Conservation (phyloP, 2,113 vertebrate species). For the Melanerpes formicivorus region DNA sequence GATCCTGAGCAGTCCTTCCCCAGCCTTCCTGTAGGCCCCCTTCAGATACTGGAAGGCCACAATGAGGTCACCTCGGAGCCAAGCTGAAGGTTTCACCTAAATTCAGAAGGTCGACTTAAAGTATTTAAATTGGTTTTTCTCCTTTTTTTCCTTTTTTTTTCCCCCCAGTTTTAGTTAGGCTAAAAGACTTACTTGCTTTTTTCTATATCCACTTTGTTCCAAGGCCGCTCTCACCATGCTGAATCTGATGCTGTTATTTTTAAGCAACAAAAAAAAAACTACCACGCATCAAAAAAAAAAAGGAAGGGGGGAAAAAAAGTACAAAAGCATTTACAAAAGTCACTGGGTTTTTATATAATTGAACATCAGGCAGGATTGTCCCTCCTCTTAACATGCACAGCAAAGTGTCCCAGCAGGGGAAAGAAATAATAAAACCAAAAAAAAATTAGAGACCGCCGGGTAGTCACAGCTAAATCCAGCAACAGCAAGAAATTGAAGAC, state of each 20-base stretch:
- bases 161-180: not conserved
- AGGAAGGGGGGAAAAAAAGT: not conserved
- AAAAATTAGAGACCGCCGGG: not conserved
- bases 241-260: not conserved
- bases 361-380: slow-evolving; percentile 17
- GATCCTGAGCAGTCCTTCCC: too few relatives aligned
- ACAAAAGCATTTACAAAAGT: not conserved
- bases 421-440: not conserved
- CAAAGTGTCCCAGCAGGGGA: not conserved
- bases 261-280: too few relatives aligned
- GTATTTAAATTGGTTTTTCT: not conserved
- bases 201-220: not conserved
- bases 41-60: too few relatives aligned
- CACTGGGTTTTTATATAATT: not conserved
- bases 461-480: not conserved
- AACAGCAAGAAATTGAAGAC: not conserved
- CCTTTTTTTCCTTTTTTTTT: not conserved
- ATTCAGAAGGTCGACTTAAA: not conserved
- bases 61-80: too few relatives aligned
- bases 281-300: too few relatives aligned
- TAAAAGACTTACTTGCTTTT: not conserved
- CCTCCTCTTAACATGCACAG: not conserved
- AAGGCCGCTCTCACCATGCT: not conserved
- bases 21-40: too few relatives aligned
- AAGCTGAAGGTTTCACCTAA: not conserved